Percentiles rank a stretch among this genome's conserved stretches.
Evolutionary conservation across 1,140 invertebrate genomes (phyloP).

Genomic region (Cephus cinctus): DNA sequence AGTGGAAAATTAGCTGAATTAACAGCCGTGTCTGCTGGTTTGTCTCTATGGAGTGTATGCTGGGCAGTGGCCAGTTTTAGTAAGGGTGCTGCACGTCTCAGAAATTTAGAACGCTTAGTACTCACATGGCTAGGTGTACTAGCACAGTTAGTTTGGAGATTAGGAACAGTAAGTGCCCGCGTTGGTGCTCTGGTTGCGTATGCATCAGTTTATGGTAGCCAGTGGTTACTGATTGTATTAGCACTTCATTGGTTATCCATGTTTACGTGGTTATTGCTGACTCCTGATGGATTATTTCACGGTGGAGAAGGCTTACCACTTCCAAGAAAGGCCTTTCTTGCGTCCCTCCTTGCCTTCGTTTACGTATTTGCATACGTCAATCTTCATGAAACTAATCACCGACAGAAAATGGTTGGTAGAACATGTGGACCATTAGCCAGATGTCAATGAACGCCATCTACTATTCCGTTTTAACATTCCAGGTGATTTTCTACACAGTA

Average conservation of each 20-base stretch:
- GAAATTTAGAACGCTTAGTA: slow-evolving; percentile 80
- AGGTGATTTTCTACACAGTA: slow-evolving; percentile 84
- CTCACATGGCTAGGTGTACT: slow-evolving; percentile 85
- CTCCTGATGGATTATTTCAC: slow-evolving; percentile 80
- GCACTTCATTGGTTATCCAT: slow-evolving; percentile 81
- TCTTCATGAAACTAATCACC: slow-evolving; percentile 76
- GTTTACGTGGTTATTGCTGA: slow-evolving; percentile 79
- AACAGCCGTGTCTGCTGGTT: slow-evolving; percentile 76
- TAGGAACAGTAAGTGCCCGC: slow-evolving; percentile 83
- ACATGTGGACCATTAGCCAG: not conserved
- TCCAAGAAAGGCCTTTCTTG: slow-evolving; percentile 66
- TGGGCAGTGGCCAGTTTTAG: slow-evolving; percentile 90
- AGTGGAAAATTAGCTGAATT: slow-evolving; percentile 66
- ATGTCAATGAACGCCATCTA: not conserved
- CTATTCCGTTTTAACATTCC: slow-evolving; percentile 11
- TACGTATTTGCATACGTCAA: slow-evolving; percentile 92
- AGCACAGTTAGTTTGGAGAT: slow-evolving; percentile 74
- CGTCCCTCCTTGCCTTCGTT: slow-evolving; percentile 77
- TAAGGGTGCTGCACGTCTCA: slow-evolving; percentile 74
- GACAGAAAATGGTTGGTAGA: slow-evolving; percentile 70
- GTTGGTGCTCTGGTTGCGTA: slow-evolving; percentile 82
- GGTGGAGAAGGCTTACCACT: slow-evolving; percentile 69
- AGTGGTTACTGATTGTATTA: slow-evolving; percentile 72
- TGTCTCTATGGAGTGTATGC: slow-evolving; percentile 82
- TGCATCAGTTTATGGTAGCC: slow-evolving; percentile 72